Percentiles rank a stretch among this genome's conserved stretches.
Evolutionary conservation across 2,888 invertebrate species (phyloP).

Genomic region (Beris chalybata): DNA sequence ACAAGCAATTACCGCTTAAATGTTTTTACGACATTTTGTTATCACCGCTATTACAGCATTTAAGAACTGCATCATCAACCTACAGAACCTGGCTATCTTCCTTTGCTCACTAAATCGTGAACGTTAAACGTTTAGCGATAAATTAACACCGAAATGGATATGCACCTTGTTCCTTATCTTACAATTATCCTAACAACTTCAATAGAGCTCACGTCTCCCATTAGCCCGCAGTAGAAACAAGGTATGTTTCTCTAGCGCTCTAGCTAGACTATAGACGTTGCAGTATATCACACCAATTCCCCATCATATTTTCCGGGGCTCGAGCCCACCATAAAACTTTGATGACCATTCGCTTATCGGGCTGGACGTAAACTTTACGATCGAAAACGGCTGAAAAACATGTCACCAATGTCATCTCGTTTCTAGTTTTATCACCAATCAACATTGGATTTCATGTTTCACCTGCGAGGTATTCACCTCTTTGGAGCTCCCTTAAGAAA

Average conservation of each 20-base stretch:
- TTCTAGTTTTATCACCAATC: slow-evolving; percentile 21
- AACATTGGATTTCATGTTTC: slow-evolving; percentile 26
- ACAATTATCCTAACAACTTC: slow-evolving; percentile 21
- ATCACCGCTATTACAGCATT: no score
- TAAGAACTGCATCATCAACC: no score
- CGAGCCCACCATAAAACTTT: background rate
- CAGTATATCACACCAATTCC: no score
- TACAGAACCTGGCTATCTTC: no score
- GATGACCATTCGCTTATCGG: slow-evolving; percentile 12
- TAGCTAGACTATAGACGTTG: background rate
- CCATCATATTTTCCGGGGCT: no score
- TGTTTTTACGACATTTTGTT: no score
- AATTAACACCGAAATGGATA: slow-evolving; percentile 17
- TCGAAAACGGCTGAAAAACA: slow-evolving; percentile 17
- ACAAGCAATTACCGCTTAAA: no score
- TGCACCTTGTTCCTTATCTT: slow-evolving; percentile 1
- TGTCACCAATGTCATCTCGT: slow-evolving; percentile 27
- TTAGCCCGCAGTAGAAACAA: slow-evolving; percentile 4
- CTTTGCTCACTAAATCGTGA: background rate
- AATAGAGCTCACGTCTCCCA: slow-evolving; percentile 16
- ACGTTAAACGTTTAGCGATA: slow-evolving; percentile 10
- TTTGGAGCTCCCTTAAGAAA: background rate
- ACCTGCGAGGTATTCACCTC: background rate
- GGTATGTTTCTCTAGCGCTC: background rate
- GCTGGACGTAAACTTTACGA: slow-evolving; percentile 8